Conservation (phyloP, 2,888 invertebrate genomes). For the Agrochola litura region DNA sequence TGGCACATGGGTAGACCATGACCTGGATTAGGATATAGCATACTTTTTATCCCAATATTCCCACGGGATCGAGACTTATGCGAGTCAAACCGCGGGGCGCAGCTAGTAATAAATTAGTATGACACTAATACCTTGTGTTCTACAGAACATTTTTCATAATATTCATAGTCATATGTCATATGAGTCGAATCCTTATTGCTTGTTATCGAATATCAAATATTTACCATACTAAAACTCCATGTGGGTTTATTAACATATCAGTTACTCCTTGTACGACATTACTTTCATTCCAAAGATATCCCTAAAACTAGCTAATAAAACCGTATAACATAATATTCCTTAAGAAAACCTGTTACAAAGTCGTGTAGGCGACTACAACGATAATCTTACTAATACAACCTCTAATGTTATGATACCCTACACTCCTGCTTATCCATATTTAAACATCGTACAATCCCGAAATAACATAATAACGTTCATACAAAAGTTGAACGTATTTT, state of each 20-base stretch:
- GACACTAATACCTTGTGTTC: background rate
- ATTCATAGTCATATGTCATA: background rate
- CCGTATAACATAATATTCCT: constrained; percentile 33
- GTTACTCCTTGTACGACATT: constrained; percentile 8
- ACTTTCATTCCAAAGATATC: constrained; percentile 3
- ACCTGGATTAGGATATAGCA: background rate
- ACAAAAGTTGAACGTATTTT: constrained; percentile 71
- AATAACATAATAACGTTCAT: constrained; percentile 67
- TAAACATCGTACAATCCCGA: constrained; percentile 49
- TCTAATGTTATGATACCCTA: constrained; percentile 52
- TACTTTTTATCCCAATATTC: background rate
- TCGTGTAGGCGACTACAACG: constrained; percentile 14
- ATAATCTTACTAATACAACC: constrained; percentile 30
- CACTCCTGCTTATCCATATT: constrained; percentile 51
- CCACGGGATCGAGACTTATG: no score
- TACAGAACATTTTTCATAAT: background rate
- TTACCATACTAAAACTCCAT: background rate
- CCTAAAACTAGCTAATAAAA: constrained; percentile 34
- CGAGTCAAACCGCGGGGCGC: no score
- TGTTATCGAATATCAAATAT: background rate
- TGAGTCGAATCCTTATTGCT: background rate
- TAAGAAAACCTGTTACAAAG: constrained; percentile 23
- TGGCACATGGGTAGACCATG: background rate
- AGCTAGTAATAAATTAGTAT: no score
- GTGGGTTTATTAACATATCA: constrained; percentile 6